Conservation (phyloP, 1,140 invertebrate genomes). For the Gryon sp. region DNA sequence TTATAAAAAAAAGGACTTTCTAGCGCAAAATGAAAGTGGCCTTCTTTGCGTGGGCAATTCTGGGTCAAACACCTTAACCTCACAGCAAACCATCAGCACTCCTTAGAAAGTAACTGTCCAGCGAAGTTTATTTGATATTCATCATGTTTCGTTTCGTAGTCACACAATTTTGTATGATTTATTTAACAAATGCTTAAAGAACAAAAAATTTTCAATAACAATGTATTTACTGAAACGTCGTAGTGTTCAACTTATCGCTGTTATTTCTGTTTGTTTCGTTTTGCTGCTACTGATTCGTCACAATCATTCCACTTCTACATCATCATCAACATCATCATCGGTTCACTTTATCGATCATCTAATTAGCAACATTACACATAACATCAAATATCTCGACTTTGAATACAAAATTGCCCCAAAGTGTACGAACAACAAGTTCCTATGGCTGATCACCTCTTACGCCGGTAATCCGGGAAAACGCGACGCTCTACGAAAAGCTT, state of each 20-base stretch:
- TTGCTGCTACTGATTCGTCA: background rate
- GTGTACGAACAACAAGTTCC: constrained; percentile 22
- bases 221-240: constrained; percentile 11
- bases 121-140: background rate
- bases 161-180: background rate
- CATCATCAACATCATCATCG: background rate
- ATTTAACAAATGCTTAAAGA: constrained; percentile 5
- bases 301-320: no score
- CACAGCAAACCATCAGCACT: background rate
- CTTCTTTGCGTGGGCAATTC: constrained; percentile 12
- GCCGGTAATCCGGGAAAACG: constrained; percentile 85
- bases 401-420: constrained; percentile 48
- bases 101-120: constrained; percentile 44
- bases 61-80: constrained; percentile 46
- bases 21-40: constrained; percentile 28
- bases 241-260: background rate
- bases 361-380: background rate
- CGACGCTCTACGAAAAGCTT: constrained; percentile 84
- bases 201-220: background rate
- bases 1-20: no score
- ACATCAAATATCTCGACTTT: constrained; percentile 42
- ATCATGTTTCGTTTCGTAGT: constrained; percentile 4
- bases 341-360: no score
- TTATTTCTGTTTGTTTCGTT: background rate
- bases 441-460: constrained; percentile 83